phyloP scores from a whole-genome alignment of 2,113 vertebrate genomes.

The Oreochromis aureus region DNA sequence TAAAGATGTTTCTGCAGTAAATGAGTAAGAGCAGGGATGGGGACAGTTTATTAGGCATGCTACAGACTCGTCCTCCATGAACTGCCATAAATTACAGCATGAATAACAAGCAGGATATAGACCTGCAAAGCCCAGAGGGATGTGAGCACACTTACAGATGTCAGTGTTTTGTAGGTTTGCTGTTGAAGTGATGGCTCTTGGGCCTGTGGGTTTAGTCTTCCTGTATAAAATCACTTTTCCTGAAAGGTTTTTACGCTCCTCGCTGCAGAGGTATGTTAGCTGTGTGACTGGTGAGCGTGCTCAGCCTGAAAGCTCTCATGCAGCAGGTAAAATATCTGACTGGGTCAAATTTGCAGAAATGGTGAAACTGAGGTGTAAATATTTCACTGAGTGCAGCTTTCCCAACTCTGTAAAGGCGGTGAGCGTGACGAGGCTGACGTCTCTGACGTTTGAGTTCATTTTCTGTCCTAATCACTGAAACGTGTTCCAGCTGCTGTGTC shows the following conservation, averaged over 20 bases:
- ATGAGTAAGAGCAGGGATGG: not conserved
- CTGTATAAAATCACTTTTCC: not conserved
- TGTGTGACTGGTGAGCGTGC: not conserved
- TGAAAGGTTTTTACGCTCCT: not conserved
- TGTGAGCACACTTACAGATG: not conserved
- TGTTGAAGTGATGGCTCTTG: not conserved
- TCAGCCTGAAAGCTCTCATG: not conserved
- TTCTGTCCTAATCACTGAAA: not conserved
- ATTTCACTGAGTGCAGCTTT: not conserved
- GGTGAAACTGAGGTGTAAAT: not conserved
- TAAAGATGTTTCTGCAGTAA: not conserved
- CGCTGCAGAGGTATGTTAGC: not conserved
- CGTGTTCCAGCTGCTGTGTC: not conserved
- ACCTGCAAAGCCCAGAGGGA: not conserved
- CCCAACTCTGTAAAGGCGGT: not conserved
- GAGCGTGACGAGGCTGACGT: not conserved
- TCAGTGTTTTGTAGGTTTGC: not conserved
- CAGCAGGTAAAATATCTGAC: not conserved
- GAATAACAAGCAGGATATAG: not conserved
- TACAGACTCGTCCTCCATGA: not conserved
- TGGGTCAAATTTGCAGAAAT: not conserved
- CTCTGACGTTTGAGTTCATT: not conserved
- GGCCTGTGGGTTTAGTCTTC: not conserved
- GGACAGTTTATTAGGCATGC: not conserved
- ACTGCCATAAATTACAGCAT: not conserved